Evolutionary conservation across 2,888 invertebrate species (phyloP), one percentile per base, ranked within the genome.

Genomic region (Pristionchus japonicus): DNA sequence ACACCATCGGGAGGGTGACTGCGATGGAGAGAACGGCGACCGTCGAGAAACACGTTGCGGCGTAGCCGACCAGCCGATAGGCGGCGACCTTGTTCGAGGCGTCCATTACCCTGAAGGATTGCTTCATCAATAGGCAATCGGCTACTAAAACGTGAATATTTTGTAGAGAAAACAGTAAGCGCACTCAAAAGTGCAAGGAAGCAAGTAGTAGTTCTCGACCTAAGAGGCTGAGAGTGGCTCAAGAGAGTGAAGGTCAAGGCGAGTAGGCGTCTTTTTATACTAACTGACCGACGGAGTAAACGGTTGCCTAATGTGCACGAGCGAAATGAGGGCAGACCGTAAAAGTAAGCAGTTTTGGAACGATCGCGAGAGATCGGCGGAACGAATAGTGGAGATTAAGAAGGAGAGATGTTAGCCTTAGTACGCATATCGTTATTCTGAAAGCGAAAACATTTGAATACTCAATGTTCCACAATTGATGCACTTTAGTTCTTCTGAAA

Each of bases 1-100:
- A 70, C 43, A 86, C 86, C 86, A 86, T 86, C 34, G 86, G 86
- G 4, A 86, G 86, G 27, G 86, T 86, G 37, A 86, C 31, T 3
- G 86, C 70, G 34, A 86, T 84, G n/a, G 84, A 84, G 84, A 84
- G 84, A 3, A 84, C 84, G 84, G 84, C 84, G n/a, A 77, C 77
- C 0, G 77, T 27, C 9, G 86, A 86, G 86, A 86, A 86, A 67
- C 23, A 11, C 7, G 31, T 57, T 47, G 86, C 86, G 17, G 86
- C 86, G 40, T 67, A 67, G 20, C 86, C 86, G 31, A 86, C 86
- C 52, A 86, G 31, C n/a, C 34, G 7, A 49, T 86, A 86, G 11
- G 86, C 86, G 1, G 67, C 70, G 70, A 86, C 86, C 86, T 86
- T 86, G 86, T 67, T 67, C 20, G 67, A 67, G 67, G 49, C 67